Evolutionary conservation across 2,888 invertebrate species (phyloP), one percentile per base, ranked within the genome.

Genomic region (Cyclophora albipunctata): DNA sequence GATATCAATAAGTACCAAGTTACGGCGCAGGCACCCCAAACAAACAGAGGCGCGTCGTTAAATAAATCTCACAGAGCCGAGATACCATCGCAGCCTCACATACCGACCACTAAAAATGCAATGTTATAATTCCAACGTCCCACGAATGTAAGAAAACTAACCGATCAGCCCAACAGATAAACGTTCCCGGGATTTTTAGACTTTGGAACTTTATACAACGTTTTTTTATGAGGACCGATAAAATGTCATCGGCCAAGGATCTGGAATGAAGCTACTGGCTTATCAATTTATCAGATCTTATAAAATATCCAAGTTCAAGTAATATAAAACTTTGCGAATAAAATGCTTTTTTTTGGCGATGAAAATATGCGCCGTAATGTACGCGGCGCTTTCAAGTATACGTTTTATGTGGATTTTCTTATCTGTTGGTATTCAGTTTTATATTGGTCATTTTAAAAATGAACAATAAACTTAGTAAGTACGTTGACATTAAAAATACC

Each of bases 61-160:
- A 69, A 75, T 76, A 78, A 78, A 79, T 77, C 67, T 63, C 61
- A 60, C 52, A 57, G 51, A 53, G 53, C 49, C 54, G 52, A 58
- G 78, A 78, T 77, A 75, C 52, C 60, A 75, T 78, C 78, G 69
- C 59, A 60, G 54, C 58, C 54, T 62, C 57, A 53, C 54, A 55
- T 64, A 63, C 66, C 66, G 20, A 63, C 59, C 63, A 61, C 64
- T 71, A 78, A 79, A 78, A 80, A 81, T 71, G 78, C 78, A 84
- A 87, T 84, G 86, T 86, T 87, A 86, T 84, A 86, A 87, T 86
- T 80, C 82, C 69, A 63, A 59, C 60, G 64, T 63, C 49, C 55
- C 57, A 53, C 53, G 52, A 60, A 63, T 71, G 60, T 64, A 37
- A 69, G 73, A 73, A 77, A 78, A 80, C 72, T 71, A 67, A 59